phyloP scores from a whole-genome alignment of 2,113 vertebrate genomes.

The Sander vitreus region DNA sequence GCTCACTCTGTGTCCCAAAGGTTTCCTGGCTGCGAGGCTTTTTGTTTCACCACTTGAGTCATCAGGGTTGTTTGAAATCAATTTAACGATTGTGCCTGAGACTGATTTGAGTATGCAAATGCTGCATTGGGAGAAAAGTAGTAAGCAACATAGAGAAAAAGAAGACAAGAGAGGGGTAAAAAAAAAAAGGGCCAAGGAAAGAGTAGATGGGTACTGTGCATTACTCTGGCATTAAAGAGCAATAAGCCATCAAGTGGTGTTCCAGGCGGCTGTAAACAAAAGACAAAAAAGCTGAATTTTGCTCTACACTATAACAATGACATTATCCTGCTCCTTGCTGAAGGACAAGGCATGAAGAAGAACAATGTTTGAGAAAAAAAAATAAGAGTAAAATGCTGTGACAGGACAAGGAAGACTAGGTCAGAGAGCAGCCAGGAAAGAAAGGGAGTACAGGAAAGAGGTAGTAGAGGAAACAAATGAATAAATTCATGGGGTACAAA shows the following conservation, averaged over 20 bases:
- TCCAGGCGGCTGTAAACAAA: constrained; percentile 62
- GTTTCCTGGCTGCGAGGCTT: constrained; percentile 54
- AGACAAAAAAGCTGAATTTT: constrained; percentile 45
- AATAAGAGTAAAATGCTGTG: constrained; percentile 47
- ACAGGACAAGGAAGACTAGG: constrained; percentile 65
- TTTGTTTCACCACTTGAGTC: constrained; percentile 84
- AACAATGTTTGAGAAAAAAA: constrained; percentile 42
- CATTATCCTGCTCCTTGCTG: constrained; percentile 25
- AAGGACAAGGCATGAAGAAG: constrained; percentile 58
- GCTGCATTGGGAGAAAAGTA: constrained; percentile 33
- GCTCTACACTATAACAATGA: constrained; percentile 24
- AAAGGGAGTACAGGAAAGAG: constrained; percentile 69
- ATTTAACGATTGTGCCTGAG: constrained; percentile 77
- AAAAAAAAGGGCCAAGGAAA: constrained; percentile 17
- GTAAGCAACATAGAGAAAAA: constrained; percentile 39
- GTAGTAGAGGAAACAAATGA: constrained; percentile 75
- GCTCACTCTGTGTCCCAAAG: constrained; percentile 66
- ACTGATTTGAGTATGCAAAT: constrained; percentile 86
- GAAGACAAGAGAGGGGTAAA: constrained; percentile 26
- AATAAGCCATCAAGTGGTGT: constrained; percentile 67
- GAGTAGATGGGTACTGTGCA: constrained; percentile 40
- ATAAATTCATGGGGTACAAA: constrained; percentile 79
- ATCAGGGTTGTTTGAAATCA: constrained; percentile 84
- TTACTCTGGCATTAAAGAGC: constrained; percentile 73
- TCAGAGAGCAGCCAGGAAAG: constrained; percentile 65